Evolutionary conservation across 1,140 invertebrate species (phyloP), one percentile per base, ranked within the genome.

Genomic region (Plectrocnemia conspersa): DNA sequence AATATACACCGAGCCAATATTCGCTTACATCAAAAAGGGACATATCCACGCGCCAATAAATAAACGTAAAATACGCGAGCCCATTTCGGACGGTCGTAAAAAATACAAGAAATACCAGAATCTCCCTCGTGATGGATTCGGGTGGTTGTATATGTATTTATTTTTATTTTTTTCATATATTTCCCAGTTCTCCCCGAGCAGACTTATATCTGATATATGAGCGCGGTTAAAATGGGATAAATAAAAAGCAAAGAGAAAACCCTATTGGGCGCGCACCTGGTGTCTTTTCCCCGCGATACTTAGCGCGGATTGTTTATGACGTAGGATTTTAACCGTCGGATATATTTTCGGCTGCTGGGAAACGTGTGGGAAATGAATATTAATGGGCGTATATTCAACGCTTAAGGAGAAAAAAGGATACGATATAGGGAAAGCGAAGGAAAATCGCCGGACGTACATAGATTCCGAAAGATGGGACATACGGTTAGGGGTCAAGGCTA

Each of bases 311-410:
- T 50, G 47, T 50, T 50, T 50, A 50, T 50, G 47, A 50, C 33
- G 44, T 27, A 18, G 47, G 47, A 50, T 50, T 50, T 50, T 50
- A 50, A 50, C 47, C 47, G 46, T 48, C 15, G 46, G 46, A 48
- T 50, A 38, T 36, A 50, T 50, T 36, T 50, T 35, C n/a, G n/a
- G n/a, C n/a, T 50, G 33, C 35, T n/a, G 47, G n/a, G n/a, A n/a
- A 50, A 50, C 47, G 47, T 48, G 46, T 48, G 46, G 46, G 13
- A 32, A 50, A 50, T 50, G 47, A 50, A 50, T 50, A 50, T 50
- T 50, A 50, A 50, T 50, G 47, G 47, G 27, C 19, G 9, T 9
- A 35, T 32, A 50, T 50, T n/a, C 47, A 24, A 35, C 13, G 21
- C 22, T 13, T n/a, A 13, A 50, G 47, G 35, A 50, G 18, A 6